Evolutionary conservation across 2,113 vertebrate genomes (phyloP).

Genomic region (Muscicapa adusta): DNA sequence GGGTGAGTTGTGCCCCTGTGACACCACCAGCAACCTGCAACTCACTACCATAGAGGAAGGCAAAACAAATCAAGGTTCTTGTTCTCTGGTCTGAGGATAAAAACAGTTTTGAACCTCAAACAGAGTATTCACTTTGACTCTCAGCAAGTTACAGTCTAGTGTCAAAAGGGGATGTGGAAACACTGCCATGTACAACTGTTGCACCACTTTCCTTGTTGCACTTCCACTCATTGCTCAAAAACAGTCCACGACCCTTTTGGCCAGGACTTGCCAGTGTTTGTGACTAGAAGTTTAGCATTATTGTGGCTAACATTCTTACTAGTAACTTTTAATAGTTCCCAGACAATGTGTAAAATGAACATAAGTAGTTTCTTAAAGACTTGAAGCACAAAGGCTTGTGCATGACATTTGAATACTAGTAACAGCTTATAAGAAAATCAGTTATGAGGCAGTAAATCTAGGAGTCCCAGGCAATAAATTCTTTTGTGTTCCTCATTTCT

Average conservation of each 20-base stretch:
- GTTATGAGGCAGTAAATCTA: neutral
- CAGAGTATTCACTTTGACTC: neutral
- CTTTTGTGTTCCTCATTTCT: neutral
- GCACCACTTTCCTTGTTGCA: neutral
- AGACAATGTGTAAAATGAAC: neutral
- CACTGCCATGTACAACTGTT: neutral
- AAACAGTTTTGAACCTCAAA: neutral
- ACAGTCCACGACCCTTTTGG: accelerated
- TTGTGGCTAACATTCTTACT: neutral
- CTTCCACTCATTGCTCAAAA: slow-evolving; percentile 6
- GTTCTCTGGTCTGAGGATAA: neutral
- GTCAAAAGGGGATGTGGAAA: slow-evolving; percentile 19
- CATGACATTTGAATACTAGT: neutral
- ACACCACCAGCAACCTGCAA: neutral
- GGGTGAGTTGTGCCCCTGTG: neutral
- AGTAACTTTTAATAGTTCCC: neutral
- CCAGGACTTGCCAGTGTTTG: neutral
- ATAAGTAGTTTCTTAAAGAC: neutral
- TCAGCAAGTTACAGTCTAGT: neutral
- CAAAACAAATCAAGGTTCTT: neutral
- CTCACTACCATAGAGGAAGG: neutral
- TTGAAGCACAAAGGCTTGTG: neutral
- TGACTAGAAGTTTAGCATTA: neutral
- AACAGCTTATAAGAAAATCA: neutral
- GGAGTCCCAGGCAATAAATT: neutral